A percentile compares a stretch with the other conserved stretches of the same genome.
These are phyloP conservation scores for Rotaria magnacalcarata DNA, from an alignment of 2,888 invertebrate species.

Conservation along the genomic window DNA sequence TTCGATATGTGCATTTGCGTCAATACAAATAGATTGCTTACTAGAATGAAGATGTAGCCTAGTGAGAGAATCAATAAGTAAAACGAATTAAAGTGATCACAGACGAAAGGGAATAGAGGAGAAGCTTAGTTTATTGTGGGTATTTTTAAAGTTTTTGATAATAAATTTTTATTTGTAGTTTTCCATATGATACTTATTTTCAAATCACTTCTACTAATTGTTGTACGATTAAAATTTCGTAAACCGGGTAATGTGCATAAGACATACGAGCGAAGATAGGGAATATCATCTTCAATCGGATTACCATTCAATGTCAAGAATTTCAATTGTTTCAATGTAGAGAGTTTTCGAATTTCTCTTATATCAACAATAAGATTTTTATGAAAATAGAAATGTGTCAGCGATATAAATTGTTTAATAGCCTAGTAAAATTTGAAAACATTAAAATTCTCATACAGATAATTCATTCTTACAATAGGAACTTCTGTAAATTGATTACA, in stretches of 20 bases:
- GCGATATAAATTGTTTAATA: slow-evolving; percentile 59
- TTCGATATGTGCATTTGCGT: no score
- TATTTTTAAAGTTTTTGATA: neutral
- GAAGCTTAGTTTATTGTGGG: no score
- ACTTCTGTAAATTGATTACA: slow-evolving; percentile 54
- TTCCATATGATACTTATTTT: neutral
- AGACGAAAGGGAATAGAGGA: no score
- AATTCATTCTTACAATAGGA: slow-evolving; percentile 50
- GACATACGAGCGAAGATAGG: neutral
- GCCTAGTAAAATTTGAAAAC: slow-evolving; percentile 49
- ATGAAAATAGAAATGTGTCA: slow-evolving; percentile 66
- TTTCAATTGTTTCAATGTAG: slow-evolving; percentile 59
- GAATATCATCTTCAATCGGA: slow-evolving; percentile 57
- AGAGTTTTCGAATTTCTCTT: slow-evolving; percentile 62
- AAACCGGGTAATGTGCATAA: neutral
- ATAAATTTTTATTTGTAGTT: neutral
- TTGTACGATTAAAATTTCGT: neutral
- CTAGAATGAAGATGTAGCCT: no score
- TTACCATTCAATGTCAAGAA: slow-evolving; percentile 67
- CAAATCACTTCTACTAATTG: neutral
- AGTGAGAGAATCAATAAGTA: no score
- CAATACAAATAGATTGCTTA: no score
- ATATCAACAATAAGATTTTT: slow-evolving; percentile 64
- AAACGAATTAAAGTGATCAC: no score
- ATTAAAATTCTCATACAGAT: no score